These are phyloP conservation scores for Helicoverpa assulta DNA, from an alignment of 2,888 invertebrate species.

Conservation along the genomic window DNA sequence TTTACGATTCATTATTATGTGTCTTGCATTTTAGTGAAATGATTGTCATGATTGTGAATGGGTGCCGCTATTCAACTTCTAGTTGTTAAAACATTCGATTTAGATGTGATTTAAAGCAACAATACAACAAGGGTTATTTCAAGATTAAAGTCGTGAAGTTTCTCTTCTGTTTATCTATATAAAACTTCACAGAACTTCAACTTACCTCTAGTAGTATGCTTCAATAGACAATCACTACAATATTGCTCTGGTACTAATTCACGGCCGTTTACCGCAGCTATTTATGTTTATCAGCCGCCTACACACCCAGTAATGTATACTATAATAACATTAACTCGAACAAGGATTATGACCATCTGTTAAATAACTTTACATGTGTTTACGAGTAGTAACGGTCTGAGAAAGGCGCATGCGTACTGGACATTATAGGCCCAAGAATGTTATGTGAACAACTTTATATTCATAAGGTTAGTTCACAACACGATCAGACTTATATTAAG, in stretches of 20 bases:
- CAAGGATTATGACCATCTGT: constrained; percentile 19
- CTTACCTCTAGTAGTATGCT: background rate
- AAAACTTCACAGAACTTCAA: too few relatives aligned
- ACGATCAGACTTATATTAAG: constrained; percentile 24
- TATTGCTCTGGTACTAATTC: background rate
- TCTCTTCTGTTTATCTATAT: too few relatives aligned
- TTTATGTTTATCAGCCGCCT: background rate
- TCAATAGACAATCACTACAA: background rate
- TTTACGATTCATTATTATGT: constrained; percentile 4
- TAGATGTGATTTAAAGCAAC: background rate
- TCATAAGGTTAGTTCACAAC: constrained; percentile 32
- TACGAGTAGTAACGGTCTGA: constrained; percentile 11
- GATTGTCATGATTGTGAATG: background rate
- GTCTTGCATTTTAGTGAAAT: background rate
- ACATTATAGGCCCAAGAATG: constrained; percentile 22
- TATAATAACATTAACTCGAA: constrained; percentile 10
- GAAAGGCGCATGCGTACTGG: background rate
- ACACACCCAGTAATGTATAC: constrained; percentile 2
- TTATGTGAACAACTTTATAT: constrained; percentile 34
- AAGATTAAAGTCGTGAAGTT: too few relatives aligned
- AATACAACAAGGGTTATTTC: background rate
- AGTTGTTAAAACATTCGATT: background rate
- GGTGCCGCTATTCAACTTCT: background rate
- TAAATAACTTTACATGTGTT: constrained; percentile 27
- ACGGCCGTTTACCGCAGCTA: constrained; percentile 1